Conservation (phyloP, 2,888 invertebrate genomes). For the Catocala sponsa region DNA sequence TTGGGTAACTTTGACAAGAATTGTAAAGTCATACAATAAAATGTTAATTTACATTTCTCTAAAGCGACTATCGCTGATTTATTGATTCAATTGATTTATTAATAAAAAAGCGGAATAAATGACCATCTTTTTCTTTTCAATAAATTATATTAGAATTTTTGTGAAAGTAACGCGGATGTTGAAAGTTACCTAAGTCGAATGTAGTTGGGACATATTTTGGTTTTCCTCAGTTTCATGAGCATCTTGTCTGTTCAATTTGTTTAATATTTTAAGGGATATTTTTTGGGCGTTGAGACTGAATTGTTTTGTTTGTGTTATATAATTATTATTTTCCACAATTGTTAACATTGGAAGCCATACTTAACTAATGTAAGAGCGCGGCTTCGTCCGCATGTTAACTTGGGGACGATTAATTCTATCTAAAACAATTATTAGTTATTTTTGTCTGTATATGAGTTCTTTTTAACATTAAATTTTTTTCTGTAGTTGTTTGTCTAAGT, state of each 20-base stretch:
- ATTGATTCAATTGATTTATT: not conserved
- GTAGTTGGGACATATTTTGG: conserved; percentile 12
- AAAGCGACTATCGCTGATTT: not conserved
- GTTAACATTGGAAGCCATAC: conserved; percentile 63
- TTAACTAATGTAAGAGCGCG: conserved; percentile 64
- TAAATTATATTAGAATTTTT: not conserved
- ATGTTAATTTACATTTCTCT: conserved; percentile 1
- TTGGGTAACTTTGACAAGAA: conserved; percentile 3
- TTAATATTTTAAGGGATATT: conserved; percentile 71
- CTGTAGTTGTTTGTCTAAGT: conserved; percentile 84
- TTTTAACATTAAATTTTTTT: conserved; percentile 67
- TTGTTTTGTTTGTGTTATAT: conserved; percentile 87
- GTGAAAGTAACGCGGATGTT: not conserved
- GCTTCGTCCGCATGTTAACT: conserved; percentile 62
- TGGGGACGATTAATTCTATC: conserved; percentile 70
- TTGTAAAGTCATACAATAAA: not conserved
- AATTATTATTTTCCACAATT: conserved; percentile 78
- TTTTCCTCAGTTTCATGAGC: conserved; percentile 15
- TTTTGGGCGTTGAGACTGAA: conserved; percentile 87
- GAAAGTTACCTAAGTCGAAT: conserved; percentile 12
- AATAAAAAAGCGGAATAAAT: not conserved
- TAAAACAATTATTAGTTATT: conserved; percentile 75
- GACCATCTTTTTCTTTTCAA: not conserved
- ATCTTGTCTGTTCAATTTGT: conserved; percentile 59
- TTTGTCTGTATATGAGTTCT: conserved; percentile 87